These are phyloP conservation scores for Xestia ashworthii DNA, from an alignment of 2,888 invertebrate species.

Conservation along the genomic window DNA sequence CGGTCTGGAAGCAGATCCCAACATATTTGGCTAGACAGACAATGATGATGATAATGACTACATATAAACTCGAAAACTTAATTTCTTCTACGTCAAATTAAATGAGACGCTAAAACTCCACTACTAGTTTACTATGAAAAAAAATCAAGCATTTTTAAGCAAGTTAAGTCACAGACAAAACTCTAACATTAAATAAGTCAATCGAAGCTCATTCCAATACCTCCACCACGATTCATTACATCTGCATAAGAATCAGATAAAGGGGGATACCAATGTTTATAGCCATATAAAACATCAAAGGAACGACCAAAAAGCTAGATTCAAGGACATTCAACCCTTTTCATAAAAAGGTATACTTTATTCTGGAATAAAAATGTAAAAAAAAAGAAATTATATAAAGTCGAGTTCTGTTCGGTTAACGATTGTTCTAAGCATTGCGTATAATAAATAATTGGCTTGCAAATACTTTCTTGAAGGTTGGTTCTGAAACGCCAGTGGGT, in stretches of 20 bases:
- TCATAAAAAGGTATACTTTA: slow-evolving; percentile 35
- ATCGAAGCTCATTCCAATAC: slow-evolving; percentile 3
- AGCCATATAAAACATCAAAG: slow-evolving; percentile 31
- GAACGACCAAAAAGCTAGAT: slow-evolving; percentile 26
- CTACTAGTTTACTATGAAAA: too few species aligned
- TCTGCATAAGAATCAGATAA: slow-evolving; percentile 52
- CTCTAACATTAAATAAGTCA: slow-evolving; percentile 6
- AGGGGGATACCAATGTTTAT: slow-evolving; percentile 37
- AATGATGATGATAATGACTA: too few species aligned
- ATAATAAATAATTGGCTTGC: slow-evolving; percentile 40
- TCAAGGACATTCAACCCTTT: slow-evolving; percentile 41
- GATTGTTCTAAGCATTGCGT: slow-evolving; percentile 22
- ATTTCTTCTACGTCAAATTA: background rate
- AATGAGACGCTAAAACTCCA: background rate
- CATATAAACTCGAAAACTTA: background rate
- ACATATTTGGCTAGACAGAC: too few species aligned
- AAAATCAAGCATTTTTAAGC: too few species aligned
- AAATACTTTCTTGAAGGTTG: slow-evolving; percentile 13
- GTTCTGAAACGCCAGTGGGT: background rate
- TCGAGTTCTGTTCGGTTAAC: slow-evolving; percentile 17
- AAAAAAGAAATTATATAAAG: slow-evolving; percentile 1
- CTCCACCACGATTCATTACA: slow-evolving; percentile 28
- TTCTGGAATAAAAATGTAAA: slow-evolving; percentile 23
- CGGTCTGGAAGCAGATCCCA: too few species aligned
- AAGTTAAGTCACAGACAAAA: background rate